These are phyloP conservation scores for Drepana falcataria DNA, from an alignment of 2,888 invertebrate species.

Conservation along the genomic window DNA sequence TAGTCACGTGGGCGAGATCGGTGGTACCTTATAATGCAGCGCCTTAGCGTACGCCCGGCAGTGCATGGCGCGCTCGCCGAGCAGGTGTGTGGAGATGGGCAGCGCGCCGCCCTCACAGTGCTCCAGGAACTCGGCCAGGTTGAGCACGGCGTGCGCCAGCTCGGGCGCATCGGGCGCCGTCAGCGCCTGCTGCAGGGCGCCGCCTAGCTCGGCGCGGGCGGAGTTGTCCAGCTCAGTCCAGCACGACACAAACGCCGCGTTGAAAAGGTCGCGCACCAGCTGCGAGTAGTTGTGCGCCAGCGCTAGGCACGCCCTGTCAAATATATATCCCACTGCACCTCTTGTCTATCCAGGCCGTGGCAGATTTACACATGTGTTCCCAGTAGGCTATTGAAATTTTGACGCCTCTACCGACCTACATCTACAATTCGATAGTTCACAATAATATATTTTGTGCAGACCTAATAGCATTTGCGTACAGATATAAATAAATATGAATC, in stretches of 20 bases:
- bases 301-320: conserved; percentile 89
- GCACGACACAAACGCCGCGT: conserved; percentile 99
- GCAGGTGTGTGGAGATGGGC: conserved; percentile 90
- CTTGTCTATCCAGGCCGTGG: too few species aligned
- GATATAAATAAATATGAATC: too few species aligned
- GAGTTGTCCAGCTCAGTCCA: conserved; percentile 95
- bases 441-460: too few species aligned
- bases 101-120: conserved; percentile 98
- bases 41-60: conserved; percentile 87
- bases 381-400: too few species aligned
- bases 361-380: too few species aligned
- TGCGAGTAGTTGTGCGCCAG: conserved; percentile 97
- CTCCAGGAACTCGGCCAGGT: conserved; percentile 99
- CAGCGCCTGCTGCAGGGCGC: conserved; percentile 92
- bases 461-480: too few species aligned
- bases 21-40: conserved; percentile 76
- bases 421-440: too few species aligned
- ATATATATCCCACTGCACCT: not conserved
- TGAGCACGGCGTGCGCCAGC: conserved; percentile 96
- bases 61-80: conserved; percentile 96
- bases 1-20: too few species aligned
- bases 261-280: conserved; percentile 96
- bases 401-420: too few species aligned
- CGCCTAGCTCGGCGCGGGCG: conserved; percentile 90
- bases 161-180: conserved; percentile 96